A percentile compares a stretch with the other conserved stretches of the same genome.
phyloP scores from a whole-genome alignment of 1,140 invertebrate species.

The Ooceraea biroi region DNA sequence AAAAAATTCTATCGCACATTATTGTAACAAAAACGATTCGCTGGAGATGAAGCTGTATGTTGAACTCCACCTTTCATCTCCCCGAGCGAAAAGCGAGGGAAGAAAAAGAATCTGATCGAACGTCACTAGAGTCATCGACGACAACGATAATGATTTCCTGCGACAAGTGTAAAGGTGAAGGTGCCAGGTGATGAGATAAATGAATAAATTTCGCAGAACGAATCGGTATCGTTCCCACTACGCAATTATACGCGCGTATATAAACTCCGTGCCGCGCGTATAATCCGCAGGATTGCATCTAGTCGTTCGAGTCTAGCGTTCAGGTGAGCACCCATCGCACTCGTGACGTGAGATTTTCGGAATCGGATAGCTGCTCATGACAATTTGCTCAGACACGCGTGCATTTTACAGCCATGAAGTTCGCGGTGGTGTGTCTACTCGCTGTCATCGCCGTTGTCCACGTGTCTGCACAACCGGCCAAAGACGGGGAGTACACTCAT shows the following conservation, averaged over 20 bases:
- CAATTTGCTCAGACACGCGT: neutral
- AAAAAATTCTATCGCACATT: too few species aligned
- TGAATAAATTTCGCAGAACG: slow-evolving; percentile 23
- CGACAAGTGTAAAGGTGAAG: slow-evolving; percentile 58
- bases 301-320: slow-evolving; percentile 37
- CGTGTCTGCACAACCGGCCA: slow-evolving; percentile 79
- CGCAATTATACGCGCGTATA: slow-evolving; percentile 38
- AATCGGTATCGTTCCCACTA: slow-evolving; percentile 54
- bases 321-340: slow-evolving; percentile 57
- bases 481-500: slow-evolving; percentile 86
- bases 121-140: slow-evolving; percentile 8
- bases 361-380: neutral
- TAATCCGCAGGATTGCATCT: slow-evolving; percentile 47
- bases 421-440: slow-evolving; percentile 82
- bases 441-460: slow-evolving; percentile 79
- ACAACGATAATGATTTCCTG: slow-evolving; percentile 20
- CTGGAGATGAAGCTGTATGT: too few species aligned
- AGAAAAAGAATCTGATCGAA: neutral
- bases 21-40: too few species aligned
- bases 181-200: slow-evolving; percentile 1
- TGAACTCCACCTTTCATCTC: too few species aligned
- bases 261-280: slow-evolving; percentile 33
- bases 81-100: too few species aligned
- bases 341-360: neutral
- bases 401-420: slow-evolving; percentile 77